These are phyloP conservation scores for Andrena dorsata DNA, from an alignment of 2,888 invertebrate genomes.

Conservation along the genomic window DNA sequence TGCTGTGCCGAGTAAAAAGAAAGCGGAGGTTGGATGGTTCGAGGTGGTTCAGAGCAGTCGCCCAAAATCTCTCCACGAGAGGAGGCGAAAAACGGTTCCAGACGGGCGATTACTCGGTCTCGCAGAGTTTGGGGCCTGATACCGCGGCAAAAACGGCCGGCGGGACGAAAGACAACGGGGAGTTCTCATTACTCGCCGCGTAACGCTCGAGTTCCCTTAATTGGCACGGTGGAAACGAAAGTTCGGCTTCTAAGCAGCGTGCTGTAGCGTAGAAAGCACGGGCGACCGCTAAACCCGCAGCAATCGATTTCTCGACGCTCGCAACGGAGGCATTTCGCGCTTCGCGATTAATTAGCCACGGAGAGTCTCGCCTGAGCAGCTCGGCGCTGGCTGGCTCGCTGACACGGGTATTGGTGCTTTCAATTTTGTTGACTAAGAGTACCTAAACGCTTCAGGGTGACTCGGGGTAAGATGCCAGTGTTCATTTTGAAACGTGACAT, in stretches of 20 bases:
- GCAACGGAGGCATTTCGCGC: slow-evolving; percentile 58
- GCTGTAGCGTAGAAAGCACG: slow-evolving; percentile 49
- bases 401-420: neutral
- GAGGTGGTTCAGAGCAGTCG: too few relatives aligned
- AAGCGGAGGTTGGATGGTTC: too few relatives aligned
- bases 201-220: slow-evolving; percentile 29
- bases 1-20: too few relatives aligned
- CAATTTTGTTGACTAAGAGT: neutral
- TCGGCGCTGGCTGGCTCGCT: slow-evolving; percentile 23
- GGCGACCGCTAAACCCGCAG: slow-evolving; percentile 52
- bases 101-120: neutral
- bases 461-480: too few relatives aligned
- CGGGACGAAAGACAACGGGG: slow-evolving; percentile 39
- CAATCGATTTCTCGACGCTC: slow-evolving; percentile 76
- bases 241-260: slow-evolving; percentile 42
- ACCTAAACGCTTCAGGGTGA: too few relatives aligned
- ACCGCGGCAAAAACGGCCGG: slow-evolving; percentile 17
- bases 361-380: slow-evolving; percentile 46
- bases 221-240: slow-evolving; percentile 62
- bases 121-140: slow-evolving; percentile 11
- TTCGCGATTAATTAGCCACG: slow-evolving; percentile 70
- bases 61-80: slow-evolving; percentile 4
- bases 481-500: too few relatives aligned
- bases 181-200: slow-evolving; percentile 40
- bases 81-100: neutral